Evolutionary conservation across 92 coral and sea anemone species (phyloP).

Genomic region (Paragorgia papillata): DNA sequence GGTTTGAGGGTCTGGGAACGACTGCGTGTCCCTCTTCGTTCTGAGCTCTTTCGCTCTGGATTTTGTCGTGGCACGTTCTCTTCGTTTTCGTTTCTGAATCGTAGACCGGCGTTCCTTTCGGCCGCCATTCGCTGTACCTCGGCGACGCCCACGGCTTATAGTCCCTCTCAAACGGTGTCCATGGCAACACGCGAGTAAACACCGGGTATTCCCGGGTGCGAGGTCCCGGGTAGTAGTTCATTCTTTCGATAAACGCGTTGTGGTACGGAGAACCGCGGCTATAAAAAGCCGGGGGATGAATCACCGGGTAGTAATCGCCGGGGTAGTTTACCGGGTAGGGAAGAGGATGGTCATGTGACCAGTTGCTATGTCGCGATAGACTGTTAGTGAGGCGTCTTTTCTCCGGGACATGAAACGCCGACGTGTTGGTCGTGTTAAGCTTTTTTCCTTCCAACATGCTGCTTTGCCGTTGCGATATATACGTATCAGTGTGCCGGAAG

Average conservation of each 20-base stretch:
- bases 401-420: constrained; percentile 88
- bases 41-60: neutral
- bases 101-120: constrained; percentile 8
- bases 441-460: constrained; percentile 61
- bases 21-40: neutral
- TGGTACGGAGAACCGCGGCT: constrained; percentile 19
- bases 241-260: constrained; percentile 7
- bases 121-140: constrained; percentile 4
- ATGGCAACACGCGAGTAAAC: constrained; percentile 39
- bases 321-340: constrained; percentile 44
- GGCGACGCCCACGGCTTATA: constrained; percentile 34
- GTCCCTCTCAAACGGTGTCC: constrained; percentile 46
- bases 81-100: neutral
- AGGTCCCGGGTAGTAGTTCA: constrained; percentile 19
- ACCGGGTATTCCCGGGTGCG: constrained; percentile 27
- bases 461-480: constrained; percentile 5
- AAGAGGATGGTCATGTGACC: constrained; percentile 32
- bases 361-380: constrained; percentile 33
- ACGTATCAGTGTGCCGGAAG: neutral
- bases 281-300: constrained; percentile 30
- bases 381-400: constrained; percentile 60
- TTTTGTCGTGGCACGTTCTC: neutral
- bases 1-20: neutral
- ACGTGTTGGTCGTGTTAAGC: constrained; percentile 63
- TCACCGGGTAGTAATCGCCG: constrained; percentile 30